Conservation (phyloP, 2,113 vertebrate species). For the Genyomyrus donnyi region DNA sequence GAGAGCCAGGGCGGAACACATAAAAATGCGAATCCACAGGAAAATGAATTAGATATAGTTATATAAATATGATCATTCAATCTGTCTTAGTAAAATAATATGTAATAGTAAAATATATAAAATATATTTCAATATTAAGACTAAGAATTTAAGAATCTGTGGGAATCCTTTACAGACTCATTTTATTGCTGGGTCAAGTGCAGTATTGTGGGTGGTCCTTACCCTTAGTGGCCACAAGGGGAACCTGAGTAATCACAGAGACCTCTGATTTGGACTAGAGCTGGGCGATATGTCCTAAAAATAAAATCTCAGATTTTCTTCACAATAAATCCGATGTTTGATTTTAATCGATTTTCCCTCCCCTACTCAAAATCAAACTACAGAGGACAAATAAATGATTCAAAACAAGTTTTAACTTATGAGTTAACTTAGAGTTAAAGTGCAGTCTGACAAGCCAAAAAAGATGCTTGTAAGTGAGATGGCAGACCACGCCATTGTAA, state of each 20-base stretch:
- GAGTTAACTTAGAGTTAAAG: too few relatives aligned
- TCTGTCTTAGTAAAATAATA: background rate
- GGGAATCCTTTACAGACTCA: background rate
- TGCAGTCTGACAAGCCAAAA: too few relatives aligned
- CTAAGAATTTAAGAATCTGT: background rate
- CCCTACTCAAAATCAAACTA: too few relatives aligned
- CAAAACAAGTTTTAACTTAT: too few relatives aligned
- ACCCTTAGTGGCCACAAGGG: constrained; percentile 78
- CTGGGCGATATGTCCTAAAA: too few relatives aligned
- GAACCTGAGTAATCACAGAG: constrained; percentile 82
- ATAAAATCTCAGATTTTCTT: too few relatives aligned
- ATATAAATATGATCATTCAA: background rate
- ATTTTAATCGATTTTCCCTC: too few relatives aligned
- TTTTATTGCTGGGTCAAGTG: background rate
- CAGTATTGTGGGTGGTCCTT: constrained; percentile 11
- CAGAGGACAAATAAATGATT: too few relatives aligned
- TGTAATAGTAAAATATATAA: background rate
- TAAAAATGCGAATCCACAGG: background rate
- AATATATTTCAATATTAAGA: background rate
- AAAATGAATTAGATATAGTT: background rate
- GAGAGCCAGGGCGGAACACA: background rate
- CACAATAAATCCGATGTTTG: too few relatives aligned
- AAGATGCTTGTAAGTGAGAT: too few relatives aligned
- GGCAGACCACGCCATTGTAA: too few relatives aligned
- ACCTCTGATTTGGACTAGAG: constrained; percentile 71